Base-by-base conservation (phyloP, 2,888 invertebrate genomes). In the Emmelina monodactyla region DNA sequence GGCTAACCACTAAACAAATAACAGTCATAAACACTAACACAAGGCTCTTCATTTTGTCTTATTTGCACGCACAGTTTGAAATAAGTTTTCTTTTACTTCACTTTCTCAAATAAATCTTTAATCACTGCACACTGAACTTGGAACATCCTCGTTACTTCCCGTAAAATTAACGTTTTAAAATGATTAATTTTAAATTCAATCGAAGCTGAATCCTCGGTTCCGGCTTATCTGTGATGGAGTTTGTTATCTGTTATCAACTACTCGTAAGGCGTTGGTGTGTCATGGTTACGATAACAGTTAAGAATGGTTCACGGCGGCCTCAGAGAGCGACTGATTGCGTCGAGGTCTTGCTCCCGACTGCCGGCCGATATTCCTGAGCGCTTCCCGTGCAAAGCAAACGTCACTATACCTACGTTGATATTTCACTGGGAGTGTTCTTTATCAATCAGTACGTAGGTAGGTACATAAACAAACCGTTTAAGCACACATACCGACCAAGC, bases 191-290 rank as follows among this genome's bases (percentile, higher is more conserved):
- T n/a, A n/a, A n/a, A n/a, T n/a, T n/a, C n/a, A n/a, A n/a, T n/a
- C n/a, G n/a, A n/a, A n/a, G n/a, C n/a, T n/a, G n/a, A n/a, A n/a
- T n/a, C n/a, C n/a, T n/a, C n/a, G n/a, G n/a, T n/a, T n/a, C n/a
- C n/a, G n/a, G n/a, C n/a, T 25, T 25, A 25, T 25, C 25, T n/a
- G 25, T 10, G 25, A 25, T 25, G 9, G 13, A 29, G 14, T 29
- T 13, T 14, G 9, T 14, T 13, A 29, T 29, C 14, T n/a, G 25
- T 25, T 25, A 25, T 25, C 25, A 25, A 25, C n/a, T n/a, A n/a
- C 44, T 84, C 76, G 11, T 87, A 28, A 87, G 37, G 86, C 66
- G 10, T 80, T 67, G 25, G 25, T 25, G 25, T 25, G 25, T 25
- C 25, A 25, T 25, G 25, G 25, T 10, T 25, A n/a, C n/a, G n/a